Evolutionary conservation across 35 echinoderm and acorn worm species (phyloP).

Genomic region (Ophiothrix spiculata): DNA sequence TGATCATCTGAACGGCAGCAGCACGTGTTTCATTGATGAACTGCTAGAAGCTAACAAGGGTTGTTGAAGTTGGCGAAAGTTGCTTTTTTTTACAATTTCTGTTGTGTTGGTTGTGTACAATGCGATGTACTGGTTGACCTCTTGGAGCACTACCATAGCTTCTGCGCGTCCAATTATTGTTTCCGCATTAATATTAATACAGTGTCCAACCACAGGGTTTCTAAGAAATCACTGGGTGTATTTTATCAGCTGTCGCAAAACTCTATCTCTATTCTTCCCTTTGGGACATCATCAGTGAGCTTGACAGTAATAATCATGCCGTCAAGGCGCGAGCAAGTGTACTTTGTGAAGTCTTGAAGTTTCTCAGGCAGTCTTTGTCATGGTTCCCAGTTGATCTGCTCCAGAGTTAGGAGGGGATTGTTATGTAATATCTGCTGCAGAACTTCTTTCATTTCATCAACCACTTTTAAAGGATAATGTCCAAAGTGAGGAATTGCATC

Average conservation of each 20-base stretch:
- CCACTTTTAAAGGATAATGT: background rate
- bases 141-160: conserved; percentile 1
- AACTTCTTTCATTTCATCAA: background rate
- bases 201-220: no score
- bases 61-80: conserved; percentile 8
- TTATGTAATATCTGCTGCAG: background rate
- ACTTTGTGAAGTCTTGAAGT: background rate
- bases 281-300: no score
- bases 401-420: background rate
- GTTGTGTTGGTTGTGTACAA: conserved; percentile 10
- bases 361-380: conserved; percentile 15
- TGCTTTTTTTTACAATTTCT: conserved; percentile 21
- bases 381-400: background rate
- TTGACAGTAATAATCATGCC: no score
- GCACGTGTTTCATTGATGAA: conserved; percentile 2
- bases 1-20: background rate
- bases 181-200: background rate
- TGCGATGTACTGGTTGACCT: background rate
- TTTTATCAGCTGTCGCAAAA: no score
- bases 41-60: background rate
- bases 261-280: no score
- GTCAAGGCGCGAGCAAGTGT: conserved; percentile 23
- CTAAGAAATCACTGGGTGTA: no score
- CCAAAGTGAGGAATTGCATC: background rate
- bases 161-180: conserved; percentile 21